These are phyloP conservation scores for Lasius fuliginosus DNA, from an alignment of 2,888 invertebrate species.

Conservation along the genomic window DNA sequence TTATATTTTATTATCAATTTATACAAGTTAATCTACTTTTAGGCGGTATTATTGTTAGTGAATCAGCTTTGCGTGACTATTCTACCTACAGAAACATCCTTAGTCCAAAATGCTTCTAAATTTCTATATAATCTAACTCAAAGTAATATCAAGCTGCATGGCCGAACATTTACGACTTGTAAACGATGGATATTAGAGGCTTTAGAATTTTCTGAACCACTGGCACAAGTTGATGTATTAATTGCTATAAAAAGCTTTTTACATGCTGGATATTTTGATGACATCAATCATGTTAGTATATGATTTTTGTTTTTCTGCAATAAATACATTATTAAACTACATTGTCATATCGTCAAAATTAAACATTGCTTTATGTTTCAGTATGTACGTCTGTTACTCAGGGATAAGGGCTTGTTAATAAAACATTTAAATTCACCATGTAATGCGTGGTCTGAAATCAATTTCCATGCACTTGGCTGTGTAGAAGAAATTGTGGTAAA, in stretches of 20 bases:
- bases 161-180: constrained; percentile 74
- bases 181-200: constrained; percentile 79
- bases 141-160: constrained; percentile 73
- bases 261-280: constrained; percentile 72
- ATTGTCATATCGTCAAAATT: constrained; percentile 19
- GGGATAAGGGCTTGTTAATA: constrained; percentile 72
- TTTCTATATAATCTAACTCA: constrained; percentile 78
- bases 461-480: constrained; percentile 78
- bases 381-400: constrained; percentile 78
- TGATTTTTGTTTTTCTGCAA: neutral
- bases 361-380: constrained; percentile 61
- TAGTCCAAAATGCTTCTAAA: constrained; percentile 78
- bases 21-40: constrained; percentile 40
- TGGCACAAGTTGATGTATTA: constrained; percentile 71
- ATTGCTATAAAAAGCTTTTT: constrained; percentile 76
- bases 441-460: constrained; percentile 76
- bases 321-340: constrained; percentile 3
- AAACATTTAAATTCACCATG: constrained; percentile 68
- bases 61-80: constrained; percentile 78
- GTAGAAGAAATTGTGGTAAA: constrained; percentile 80
- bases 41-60: constrained; percentile 77
- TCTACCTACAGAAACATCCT: constrained; percentile 74
- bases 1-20: neutral
- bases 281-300: constrained; percentile 74
- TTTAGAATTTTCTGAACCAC: constrained; percentile 72